Conservation (phyloP, 2,888 invertebrate species). For the Sphaeridia pumilis region DNA sequence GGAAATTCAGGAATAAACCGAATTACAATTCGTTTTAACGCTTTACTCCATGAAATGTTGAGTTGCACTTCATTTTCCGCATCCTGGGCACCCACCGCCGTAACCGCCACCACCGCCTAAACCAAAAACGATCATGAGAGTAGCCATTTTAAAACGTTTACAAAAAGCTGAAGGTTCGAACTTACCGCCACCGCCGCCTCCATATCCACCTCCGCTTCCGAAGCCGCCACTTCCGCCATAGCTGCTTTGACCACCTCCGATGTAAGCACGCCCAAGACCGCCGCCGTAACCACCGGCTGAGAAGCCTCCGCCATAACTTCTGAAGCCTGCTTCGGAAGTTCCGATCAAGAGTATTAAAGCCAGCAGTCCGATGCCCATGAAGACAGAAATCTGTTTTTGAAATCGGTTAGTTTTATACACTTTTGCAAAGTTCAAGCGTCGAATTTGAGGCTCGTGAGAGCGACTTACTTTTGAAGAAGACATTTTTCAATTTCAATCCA, state of each 20-base stretch:
- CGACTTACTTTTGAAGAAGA: no score
- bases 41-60: no score
- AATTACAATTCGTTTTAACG: no score
- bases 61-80: conserved; percentile 9
- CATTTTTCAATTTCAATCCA: no score
- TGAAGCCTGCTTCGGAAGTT: conserved; percentile 3
- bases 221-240: conserved; percentile 1
- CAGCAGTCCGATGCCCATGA: background rate
- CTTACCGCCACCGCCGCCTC: background rate
- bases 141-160: background rate
- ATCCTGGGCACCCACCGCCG: conserved; percentile 7
- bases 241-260: background rate
- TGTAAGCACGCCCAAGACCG: conserved; percentile 6
- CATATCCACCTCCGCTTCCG: background rate
- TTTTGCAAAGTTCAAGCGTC: no score
- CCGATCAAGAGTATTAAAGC: background rate
- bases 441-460: no score
- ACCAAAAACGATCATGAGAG: background rate
- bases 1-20: no score
- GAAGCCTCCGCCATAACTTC: conserved; percentile 9
- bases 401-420: no score
- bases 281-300: conserved; percentile 11
- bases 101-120: conserved; percentile 4
- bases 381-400: background rate
- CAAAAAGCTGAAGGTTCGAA: background rate